Evolutionary conservation across 1,140 invertebrate genomes (phyloP).

Genomic region (Drosophila tropicalis): DNA sequence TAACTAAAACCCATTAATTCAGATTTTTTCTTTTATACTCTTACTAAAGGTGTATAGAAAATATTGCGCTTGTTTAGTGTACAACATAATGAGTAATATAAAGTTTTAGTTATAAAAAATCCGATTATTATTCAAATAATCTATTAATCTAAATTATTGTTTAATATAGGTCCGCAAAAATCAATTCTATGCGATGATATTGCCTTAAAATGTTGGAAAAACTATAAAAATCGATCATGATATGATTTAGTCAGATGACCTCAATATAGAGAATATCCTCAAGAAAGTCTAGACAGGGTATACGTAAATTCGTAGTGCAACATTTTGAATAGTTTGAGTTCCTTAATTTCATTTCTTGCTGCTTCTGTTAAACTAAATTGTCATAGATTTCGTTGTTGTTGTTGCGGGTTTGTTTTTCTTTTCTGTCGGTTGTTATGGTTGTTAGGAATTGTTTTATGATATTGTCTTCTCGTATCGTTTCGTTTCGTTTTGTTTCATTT

Average conservation of each 20-base stretch:
- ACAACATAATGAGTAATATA: no score
- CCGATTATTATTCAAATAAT: no score
- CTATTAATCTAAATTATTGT: no score
- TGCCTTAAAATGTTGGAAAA: no score
- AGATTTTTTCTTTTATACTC: conserved; percentile 24
- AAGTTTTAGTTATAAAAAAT: no score
- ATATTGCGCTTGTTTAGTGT: neutral
- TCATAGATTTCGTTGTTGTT: conserved; percentile 50
- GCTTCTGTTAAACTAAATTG: conserved; percentile 38
- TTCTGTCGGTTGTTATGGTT: conserved; percentile 37
- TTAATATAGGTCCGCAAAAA: no score
- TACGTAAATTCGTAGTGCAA: neutral
- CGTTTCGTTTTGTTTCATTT: conserved; percentile 4
- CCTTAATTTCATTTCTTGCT: conserved; percentile 17
- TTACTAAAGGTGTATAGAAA: neutral
- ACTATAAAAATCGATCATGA: no score
- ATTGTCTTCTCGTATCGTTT: conserved; percentile 55
- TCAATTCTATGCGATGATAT: no score
- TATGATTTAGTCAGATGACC: no score
- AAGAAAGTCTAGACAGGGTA: neutral
- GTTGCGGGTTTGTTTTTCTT: conserved; percentile 38
- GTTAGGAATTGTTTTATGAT: conserved; percentile 53
- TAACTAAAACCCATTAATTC: conserved; percentile 19
- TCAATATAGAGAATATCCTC: no score
- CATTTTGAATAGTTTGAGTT: conserved; percentile 30